Conservation (phyloP, 2,113 vertebrate species). For the Tachuris rubrigastra region DNA sequence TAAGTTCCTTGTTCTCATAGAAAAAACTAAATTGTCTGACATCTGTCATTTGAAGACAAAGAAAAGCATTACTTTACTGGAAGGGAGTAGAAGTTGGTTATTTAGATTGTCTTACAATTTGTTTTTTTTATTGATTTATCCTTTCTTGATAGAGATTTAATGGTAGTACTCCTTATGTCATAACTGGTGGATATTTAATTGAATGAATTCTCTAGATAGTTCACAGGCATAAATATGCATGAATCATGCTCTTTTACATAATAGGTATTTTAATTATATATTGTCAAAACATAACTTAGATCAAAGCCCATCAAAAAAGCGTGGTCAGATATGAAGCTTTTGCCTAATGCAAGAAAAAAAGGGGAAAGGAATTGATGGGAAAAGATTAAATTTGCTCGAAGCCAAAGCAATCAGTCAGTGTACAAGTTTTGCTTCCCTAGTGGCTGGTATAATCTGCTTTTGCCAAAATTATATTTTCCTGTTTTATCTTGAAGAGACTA, state of each 20-base stretch:
- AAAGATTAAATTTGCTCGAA: neutral
- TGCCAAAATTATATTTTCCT: neutral
- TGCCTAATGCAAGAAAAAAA: neutral
- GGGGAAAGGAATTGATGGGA: neutral
- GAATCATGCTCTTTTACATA: neutral
- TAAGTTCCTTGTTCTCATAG: neutral
- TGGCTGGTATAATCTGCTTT: constrained; percentile 10
- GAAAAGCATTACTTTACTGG: neutral
- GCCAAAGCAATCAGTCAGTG: neutral
- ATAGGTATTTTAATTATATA: neutral
- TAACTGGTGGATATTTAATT: neutral
- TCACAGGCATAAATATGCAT: neutral
- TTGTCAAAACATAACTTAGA: neutral
- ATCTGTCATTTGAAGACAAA: neutral
- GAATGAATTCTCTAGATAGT: neutral
- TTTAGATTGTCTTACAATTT: neutral
- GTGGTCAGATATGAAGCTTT: neutral
- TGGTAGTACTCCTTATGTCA: neutral
- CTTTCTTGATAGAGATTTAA: neutral
- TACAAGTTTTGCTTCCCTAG: neutral
- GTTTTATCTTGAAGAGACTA: neutral
- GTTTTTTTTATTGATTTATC: neutral
- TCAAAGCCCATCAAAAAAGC: neutral
- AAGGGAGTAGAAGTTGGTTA: neutral
- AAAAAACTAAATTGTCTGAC: neutral